Evolutionary conservation across 53 echinoderm and acorn worm species (phyloP).

Genomic region (Glandiceps talaboti): DNA sequence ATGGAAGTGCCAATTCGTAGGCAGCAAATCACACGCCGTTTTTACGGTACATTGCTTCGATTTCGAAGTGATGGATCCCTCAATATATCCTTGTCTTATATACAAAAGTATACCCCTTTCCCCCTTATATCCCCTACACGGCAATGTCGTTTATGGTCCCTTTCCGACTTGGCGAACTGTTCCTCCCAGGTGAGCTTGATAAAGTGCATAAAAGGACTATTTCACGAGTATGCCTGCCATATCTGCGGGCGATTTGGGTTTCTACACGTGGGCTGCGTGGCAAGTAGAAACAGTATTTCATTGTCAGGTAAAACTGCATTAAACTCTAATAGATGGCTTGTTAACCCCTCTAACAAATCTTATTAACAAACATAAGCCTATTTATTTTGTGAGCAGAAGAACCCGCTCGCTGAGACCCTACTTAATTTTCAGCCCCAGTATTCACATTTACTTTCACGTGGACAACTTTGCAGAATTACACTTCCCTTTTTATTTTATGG

Average conservation of each 20-base stretch:
- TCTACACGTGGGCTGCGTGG: neutral
- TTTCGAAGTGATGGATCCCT: neutral
- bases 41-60: neutral
- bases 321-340: neutral
- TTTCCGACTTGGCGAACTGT: no score
- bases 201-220: neutral
- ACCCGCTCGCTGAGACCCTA: no score
- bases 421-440: no score
- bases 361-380: no score
- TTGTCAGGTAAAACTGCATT: neutral
- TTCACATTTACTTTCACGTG: no score
- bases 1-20: neutral
- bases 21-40: neutral
- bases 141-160: no score
- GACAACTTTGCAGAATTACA: no score
- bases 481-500: no score
- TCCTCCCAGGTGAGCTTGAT: neutral
- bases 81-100: no score
- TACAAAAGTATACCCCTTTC: no score
- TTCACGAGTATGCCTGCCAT: neutral
- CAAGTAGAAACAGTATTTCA: neutral
- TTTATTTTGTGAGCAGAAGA: no score
- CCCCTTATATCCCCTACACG: no score
- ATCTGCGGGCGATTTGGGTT: neutral
- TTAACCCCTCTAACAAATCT: neutral